Base-by-base conservation (phyloP, 1,140 invertebrate species). In the Notospermus geniculatus region DNA sequence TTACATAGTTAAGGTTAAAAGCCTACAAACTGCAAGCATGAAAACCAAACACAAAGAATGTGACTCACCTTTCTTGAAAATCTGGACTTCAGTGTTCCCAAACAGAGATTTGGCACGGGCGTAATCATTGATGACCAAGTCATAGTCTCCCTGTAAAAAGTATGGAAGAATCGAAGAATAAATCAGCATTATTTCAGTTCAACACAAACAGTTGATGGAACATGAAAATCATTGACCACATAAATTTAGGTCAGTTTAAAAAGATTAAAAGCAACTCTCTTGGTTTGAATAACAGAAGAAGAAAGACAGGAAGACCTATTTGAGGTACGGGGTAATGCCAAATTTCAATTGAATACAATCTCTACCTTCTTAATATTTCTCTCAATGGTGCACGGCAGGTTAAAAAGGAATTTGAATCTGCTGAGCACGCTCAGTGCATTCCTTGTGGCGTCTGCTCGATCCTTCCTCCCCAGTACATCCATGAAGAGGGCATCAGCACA, bases 111-210 rank as follows among this genome's bases (percentile, higher is more conserved):
- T 95, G 2, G 95, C 96, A 73, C 96, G 85, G 0, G 92, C 90
- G 77, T 97, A 99, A 80, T 99, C 97, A 78, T 97, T 99, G 57
- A 99, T 95, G 23, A 98, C 92, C 25, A 96, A 86, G 80, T 98
- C 94, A 78, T 96, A 98, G 75, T 99, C 96, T 53, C 92, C 93
- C 73, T n/a, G n/a, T n/a, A n/a, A n/a, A n/a, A n/a, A n/a, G n/a
- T n/a, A n/a, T n/a, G n/a, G n/a, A n/a, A n/a, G n/a, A n/a, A n/a
- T n/a, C n/a, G n/a, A n/a, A n/a, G n/a, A n/a, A n/a, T n/a, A n/a
- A n/a, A n/a, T n/a, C n/a, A n/a, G n/a, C n/a, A n/a, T n/a, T n/a
- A n/a, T n/a, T n/a, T n/a, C n/a, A n/a, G n/a, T n/a, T n/a, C n/a
- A n/a, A n/a, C n/a, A n/a, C n/a, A n/a, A n/a, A n/a, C n/a, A n/a